Percentiles rank a stretch among this genome's conserved stretches.
Evolutionary conservation across 92 coral and sea anemone genomes (phyloP).

Genomic region (Porites evermanni): DNA sequence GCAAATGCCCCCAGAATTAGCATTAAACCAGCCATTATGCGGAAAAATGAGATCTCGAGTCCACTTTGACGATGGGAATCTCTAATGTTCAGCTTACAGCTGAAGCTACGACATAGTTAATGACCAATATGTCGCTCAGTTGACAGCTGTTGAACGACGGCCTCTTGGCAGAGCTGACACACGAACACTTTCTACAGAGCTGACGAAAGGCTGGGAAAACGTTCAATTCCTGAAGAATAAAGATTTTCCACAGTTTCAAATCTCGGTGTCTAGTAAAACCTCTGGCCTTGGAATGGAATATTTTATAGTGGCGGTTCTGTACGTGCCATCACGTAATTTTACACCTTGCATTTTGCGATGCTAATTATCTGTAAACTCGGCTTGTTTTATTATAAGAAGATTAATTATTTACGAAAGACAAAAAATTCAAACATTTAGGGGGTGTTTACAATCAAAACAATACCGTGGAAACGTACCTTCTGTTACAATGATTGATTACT

Average conservation of each 20-base stretch:
- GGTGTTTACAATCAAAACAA: not conserved
- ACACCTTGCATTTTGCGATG: not conserved
- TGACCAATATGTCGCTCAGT: not conserved
- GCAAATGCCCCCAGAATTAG: not conserved
- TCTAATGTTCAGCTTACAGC: not conserved
- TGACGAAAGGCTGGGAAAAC: not conserved
- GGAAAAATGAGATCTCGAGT: not conserved
- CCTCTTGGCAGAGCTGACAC: not conserved
- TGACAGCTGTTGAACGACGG: not conserved
- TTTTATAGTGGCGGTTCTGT: not conserved
- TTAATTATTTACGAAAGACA: constrained; percentile 13
- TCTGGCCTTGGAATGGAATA: not conserved
- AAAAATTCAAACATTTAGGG: not conserved
- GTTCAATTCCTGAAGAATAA: too few species aligned
- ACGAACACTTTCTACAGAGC: not conserved
- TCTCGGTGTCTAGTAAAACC: not conserved
- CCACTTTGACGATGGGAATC: not conserved
- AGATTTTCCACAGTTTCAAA: not conserved
- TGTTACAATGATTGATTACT: too few species aligned
- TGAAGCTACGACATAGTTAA: not conserved
- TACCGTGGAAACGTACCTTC: too few species aligned
- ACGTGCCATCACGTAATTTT: too few species aligned
- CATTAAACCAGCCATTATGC: not conserved
- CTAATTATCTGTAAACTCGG: not conserved
- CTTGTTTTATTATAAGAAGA: not conserved